Evolutionary conservation across 2,888 invertebrate genomes (phyloP), one percentile per base, ranked within the genome.

Genomic region (Hirtodrosophila alboralis): DNA sequence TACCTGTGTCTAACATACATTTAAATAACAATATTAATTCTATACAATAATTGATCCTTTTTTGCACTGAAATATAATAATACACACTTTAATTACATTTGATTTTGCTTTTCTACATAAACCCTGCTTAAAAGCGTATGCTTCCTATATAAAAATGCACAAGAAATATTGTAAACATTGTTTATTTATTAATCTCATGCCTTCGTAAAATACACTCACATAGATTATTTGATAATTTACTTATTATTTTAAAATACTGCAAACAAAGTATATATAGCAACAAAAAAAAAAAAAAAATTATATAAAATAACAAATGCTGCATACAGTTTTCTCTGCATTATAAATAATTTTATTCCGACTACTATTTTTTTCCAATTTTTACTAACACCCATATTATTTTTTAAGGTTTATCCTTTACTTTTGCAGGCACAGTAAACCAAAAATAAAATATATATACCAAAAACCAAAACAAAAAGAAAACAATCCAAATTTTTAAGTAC

Each of bases 381-480:
- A 90, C 90, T 90, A 90, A 90, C 90, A 89, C 90, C 87, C 90
- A 88, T 89, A 90, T 90, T 90, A 90, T 90, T 90, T 90, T 90
- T 90, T 90, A 90, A 90, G 90, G 90, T 90, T 90, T 90, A 90
- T 90, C 90, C 90, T 90, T 89, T 90, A 90, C 90, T 90, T 87
- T 90, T 90, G 89, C 90, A 90, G 90, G 90, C 90, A 90, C 90
- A 90, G 90, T 90, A 90, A 90, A 78, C 71, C 72, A 74, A 65
- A 72, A 74, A 68, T 63, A 67, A 56, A 51, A 63, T 47, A 57
- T n/a, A n/a, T n/a, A n/a, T n/a, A n/a, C n/a, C n/a, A 64, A 56
- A 41, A 40, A 62, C 37, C 52, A 52, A 37, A n/a, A n/a, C n/a
- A n/a, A n/a, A n/a, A n/a, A n/a, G n/a, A n/a, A 59, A 31, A 56